Evolutionary conservation across 1,140 invertebrate species (phyloP), one percentile per base, ranked within the genome.

Genomic region (Littorina saxatilis): DNA sequence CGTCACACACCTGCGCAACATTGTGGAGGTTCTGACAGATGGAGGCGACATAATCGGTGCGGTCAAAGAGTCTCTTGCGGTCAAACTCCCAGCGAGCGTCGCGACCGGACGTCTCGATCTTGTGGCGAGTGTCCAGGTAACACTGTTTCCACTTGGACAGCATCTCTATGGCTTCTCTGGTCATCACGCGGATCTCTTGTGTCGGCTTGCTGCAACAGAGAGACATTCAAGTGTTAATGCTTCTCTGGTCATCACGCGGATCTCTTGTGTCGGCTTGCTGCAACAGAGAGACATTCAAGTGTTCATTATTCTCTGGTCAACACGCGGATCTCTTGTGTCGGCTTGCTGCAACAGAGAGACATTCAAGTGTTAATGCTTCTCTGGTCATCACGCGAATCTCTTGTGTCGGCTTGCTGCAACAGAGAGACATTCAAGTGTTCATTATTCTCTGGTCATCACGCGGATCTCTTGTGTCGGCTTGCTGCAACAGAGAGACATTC

Each of bases 41-140:
- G 5, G 76, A 47, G n/a, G 94, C 94, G 66, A 97, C 95, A 87
- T 97, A 97, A 88, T 97, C 96, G 0, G 96, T 96, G 68, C 95
- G 94, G 5, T 94, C 94, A 87, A 98, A 98, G 1, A 98, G 91
- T 61, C 94, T 93, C 4, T 93, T 94, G 78, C 95, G 94, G 87
- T 97, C 96, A 90, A 98, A 98, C 90, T 98, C 97, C 97, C 97
- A 98, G 13, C 96, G 93, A 2, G 94, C 93, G 0, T 95, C 96
- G 85, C 96, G 96, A 0, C 95, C 96, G 0, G 95, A 95, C 9
- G 94, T 84, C 91, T 98, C 97, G 79, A 98, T 98, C 79, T 94
- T 94, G n/a, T 95, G 92, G 27, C 97, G 93, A 0, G 95, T 96
- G 72, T 95, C 92, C 27, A 89, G 82, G 83, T 90, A 90, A 17